Percentiles rank a stretch among this genome's conserved stretches.
These are phyloP conservation scores for Halisarca cf. caerulea DNA, from an alignment of 37 sponge, comb jelly and placozoan genomes.

Conservation along the genomic window DNA sequence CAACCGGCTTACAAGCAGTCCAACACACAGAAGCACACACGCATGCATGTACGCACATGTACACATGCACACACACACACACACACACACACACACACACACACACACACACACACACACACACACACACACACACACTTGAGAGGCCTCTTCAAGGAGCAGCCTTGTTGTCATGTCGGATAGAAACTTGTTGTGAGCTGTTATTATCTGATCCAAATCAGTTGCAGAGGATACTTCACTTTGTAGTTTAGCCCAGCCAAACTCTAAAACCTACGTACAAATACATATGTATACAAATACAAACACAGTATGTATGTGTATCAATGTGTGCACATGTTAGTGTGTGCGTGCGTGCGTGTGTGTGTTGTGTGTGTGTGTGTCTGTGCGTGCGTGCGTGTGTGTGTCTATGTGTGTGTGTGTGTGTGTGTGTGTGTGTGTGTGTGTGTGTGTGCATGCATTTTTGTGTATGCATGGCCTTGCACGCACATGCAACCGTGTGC, in stretches of 20 bases:
- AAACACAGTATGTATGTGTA: slow-evolving; percentile 4
- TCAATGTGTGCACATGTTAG: too few species aligned
- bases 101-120: slow-evolving; percentile 4
- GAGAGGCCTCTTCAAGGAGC: slow-evolving; percentile 62
- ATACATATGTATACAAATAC: not conserved
- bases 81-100: slow-evolving; percentile 17
- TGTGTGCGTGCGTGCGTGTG: too few species aligned
- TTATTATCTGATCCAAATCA: slow-evolving; percentile 93
- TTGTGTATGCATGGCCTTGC: not conserved
- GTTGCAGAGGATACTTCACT: slow-evolving; percentile 68
- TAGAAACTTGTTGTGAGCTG: slow-evolving; percentile 86
- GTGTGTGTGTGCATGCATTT: not conserved
- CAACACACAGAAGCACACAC: not conserved
- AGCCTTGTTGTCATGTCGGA: slow-evolving; percentile 70
- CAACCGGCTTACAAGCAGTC: not conserved
- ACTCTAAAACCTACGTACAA: slow-evolving; percentile 88
- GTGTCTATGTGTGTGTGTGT: too few species aligned
- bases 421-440: too few species aligned
- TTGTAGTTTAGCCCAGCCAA: slow-evolving; percentile 90
- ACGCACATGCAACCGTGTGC: not conserved
- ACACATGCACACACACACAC: not conserved
- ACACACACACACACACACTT: slow-evolving; percentile 10
- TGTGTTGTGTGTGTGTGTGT: too few species aligned
- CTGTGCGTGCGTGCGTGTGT: not conserved
- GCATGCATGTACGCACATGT: not conserved